These are phyloP conservation scores for Ceriagrion tenellum DNA, from an alignment of 2,888 invertebrate genomes.

Conservation along the genomic window DNA sequence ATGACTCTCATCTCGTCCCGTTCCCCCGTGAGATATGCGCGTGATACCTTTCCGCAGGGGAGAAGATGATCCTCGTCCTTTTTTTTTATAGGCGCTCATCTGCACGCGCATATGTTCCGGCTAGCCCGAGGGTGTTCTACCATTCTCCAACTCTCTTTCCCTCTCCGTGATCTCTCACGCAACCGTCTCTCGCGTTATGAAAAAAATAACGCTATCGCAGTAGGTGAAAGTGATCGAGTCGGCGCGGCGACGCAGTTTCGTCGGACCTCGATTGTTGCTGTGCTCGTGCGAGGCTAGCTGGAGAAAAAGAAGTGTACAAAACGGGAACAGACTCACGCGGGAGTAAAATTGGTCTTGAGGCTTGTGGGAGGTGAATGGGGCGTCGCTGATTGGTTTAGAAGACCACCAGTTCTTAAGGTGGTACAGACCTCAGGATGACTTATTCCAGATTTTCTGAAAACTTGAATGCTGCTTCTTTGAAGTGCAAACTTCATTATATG, in stretches of 20 bases:
- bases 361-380: background rate
- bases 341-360: background rate
- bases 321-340: background rate
- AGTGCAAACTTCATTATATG: too few relatives aligned
- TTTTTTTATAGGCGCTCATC: background rate
- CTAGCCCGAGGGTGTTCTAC: background rate
- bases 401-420: too few relatives aligned
- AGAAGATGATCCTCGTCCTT: background rate
- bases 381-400: too few relatives aligned
- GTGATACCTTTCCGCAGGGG: background rate
- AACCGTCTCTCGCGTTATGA: background rate
- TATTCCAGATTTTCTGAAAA: too few relatives aligned
- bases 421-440: too few relatives aligned
- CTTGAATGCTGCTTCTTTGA: too few relatives aligned
- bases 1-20: background rate
- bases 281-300: background rate
- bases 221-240: conserved; percentile 28
- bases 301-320: background rate
- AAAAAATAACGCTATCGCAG: background rate
- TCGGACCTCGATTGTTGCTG: background rate
- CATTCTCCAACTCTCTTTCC: background rate
- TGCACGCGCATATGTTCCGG: background rate
- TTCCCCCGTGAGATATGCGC: background rate
- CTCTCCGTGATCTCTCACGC: background rate
- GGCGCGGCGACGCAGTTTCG: background rate